Percentiles rank a stretch among this genome's conserved stretches.
Evolutionary conservation across 2,113 vertebrate species (phyloP).

Genomic region (Corythaixoides concolor): DNA sequence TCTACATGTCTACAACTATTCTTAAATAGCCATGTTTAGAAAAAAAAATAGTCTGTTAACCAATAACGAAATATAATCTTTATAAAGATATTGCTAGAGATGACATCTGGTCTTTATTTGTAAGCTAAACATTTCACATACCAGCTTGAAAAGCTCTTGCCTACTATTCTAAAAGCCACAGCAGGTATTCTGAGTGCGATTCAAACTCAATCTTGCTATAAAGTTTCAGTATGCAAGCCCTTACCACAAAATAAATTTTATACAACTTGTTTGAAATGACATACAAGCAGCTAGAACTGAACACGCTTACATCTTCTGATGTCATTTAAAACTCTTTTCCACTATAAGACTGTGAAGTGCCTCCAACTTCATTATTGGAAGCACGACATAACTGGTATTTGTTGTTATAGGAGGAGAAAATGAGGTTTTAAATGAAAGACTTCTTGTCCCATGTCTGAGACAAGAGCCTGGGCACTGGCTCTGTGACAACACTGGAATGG

Average conservation of each 20-base stretch:
- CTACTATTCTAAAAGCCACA: neutral
- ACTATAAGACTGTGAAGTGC: neutral
- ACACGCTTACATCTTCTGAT: neutral
- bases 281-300: neutral
- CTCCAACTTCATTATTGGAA: neutral
- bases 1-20: neutral
- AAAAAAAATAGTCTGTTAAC: neutral
- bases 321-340: neutral
- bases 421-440: neutral
- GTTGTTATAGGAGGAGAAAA: neutral
- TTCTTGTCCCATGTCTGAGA: neutral
- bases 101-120: slow-evolving; percentile 24
- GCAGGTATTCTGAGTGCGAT: neutral
- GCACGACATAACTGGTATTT: neutral
- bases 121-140: slow-evolving; percentile 2
- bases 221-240: neutral
- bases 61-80: neutral
- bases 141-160: neutral
- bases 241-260: neutral
- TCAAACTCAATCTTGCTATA: neutral
- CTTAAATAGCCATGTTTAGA: neutral
- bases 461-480: neutral
- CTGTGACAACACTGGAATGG: neutral
- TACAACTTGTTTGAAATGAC: neutral
- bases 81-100: neutral